Evolutionary conservation across 2,797 vertebrate species (phyloP), one percentile per base, ranked within the genome.

Genomic region (Poecilia picta): DNA sequence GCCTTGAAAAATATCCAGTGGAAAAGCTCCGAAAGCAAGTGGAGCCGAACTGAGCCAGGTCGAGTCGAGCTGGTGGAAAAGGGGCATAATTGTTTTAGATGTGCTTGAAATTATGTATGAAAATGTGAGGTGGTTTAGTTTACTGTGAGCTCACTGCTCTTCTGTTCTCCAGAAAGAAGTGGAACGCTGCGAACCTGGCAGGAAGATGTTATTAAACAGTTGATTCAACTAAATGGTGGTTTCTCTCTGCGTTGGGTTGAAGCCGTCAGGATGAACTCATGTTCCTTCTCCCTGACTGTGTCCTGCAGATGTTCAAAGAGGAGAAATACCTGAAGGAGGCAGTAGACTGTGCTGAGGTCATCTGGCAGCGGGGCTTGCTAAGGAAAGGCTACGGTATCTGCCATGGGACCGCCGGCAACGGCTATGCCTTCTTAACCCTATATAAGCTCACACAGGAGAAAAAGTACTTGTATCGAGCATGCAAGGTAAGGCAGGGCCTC

Each of bases 311-410:
- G 45, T 99, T 99, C 87, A 97, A 97, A 89, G 98, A 99, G 76
- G 98, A 99, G 51, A 99, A 99, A 83, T 99, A 99, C 88, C 79
- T 99, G 92, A 98, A 97, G 86, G 98, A 99, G 41, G 98, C 98
- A 2, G 83, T 95, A 82, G 98, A 99, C 1, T 99, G 97, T 45
- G 97, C 96, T 0, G 98, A 99, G 78, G 96, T 99, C 86, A 98
- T 99, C 85, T 99, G 98, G 98, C 98, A 98, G 89, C 95, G 98
- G 23, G 98, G 98, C 0, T 91, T 99, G 68, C 94, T 99, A 79
- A 95, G 98, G 20, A 99, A 99, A 92, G 98, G 98, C 5, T 99
- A 99, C 0, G 97, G 98, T 1, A 95, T 99, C 94, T 99, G 98
- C 89, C 98, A 99, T 0, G 98, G 98, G 59, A 97, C 98, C 0